A percentile compares a stretch with the other conserved stretches of the same genome.
Conservation (phyloP, 2,888 invertebrate genomes). For the Calameuta idolon region DNA sequence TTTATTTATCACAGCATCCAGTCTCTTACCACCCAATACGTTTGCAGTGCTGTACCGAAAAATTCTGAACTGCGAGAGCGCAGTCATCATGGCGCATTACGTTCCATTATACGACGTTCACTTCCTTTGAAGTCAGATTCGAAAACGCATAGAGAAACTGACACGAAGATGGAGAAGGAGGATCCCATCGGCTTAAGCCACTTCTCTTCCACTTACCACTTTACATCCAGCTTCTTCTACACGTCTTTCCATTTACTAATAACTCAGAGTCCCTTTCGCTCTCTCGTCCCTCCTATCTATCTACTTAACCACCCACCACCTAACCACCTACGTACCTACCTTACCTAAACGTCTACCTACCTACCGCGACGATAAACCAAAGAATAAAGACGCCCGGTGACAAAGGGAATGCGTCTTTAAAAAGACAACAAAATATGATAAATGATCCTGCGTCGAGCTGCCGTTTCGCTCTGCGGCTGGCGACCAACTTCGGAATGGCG, state of each 20-base stretch:
- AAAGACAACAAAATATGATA: slow-evolving; percentile 59
- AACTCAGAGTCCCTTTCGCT: background rate
- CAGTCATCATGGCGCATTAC: slow-evolving; percentile 42
- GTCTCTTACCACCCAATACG: slow-evolving; percentile 12
- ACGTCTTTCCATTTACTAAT: background rate
- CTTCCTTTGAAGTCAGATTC: slow-evolving; percentile 30
- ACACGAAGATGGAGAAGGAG: background rate
- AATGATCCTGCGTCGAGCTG: slow-evolving; percentile 46
- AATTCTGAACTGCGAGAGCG: slow-evolving; percentile 29
- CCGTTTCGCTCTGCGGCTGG: slow-evolving; percentile 27
- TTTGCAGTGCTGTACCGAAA: slow-evolving; percentile 22
- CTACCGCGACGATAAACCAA: slow-evolving; percentile 54
- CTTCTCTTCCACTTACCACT: slow-evolving; percentile 1
- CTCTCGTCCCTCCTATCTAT: background rate
- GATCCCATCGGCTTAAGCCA: slow-evolving; percentile 1
- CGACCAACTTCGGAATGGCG: slow-evolving; percentile 4
- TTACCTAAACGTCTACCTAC: slow-evolving; percentile 34
- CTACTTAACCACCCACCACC: slow-evolving; percentile 15
- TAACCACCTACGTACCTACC: slow-evolving; percentile 39
- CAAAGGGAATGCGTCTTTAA: slow-evolving; percentile 54
- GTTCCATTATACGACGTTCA: slow-evolving; percentile 45
- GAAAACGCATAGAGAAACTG: background rate
- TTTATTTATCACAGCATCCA: background rate
- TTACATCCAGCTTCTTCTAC: background rate
- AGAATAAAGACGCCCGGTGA: slow-evolving; percentile 54